phyloP scores from a whole-genome alignment of 2,888 invertebrate species.

The Artemia sinica region DNA sequence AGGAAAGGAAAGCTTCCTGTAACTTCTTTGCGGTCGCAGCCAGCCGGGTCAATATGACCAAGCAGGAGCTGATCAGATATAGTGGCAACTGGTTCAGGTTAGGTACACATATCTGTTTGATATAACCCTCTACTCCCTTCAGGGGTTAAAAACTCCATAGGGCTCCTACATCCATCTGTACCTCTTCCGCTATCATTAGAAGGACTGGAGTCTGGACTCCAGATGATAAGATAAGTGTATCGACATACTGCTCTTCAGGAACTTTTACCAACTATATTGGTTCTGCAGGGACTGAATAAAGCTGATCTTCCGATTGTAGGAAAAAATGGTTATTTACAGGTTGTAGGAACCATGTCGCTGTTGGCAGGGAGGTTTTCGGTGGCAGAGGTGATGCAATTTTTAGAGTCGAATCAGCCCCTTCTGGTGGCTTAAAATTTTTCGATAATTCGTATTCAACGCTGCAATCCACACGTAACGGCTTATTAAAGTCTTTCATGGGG shows the following conservation, averaged over 20 bases:
- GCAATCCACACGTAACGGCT: not conserved
- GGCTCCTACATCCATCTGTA: slow-evolving; percentile 3
- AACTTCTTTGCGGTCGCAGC: too few species aligned
- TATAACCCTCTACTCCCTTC: too few species aligned
- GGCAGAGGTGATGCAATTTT: slow-evolving; percentile 4
- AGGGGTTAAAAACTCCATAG: not conserved
- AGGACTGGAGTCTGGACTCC: slow-evolving; percentile 7
- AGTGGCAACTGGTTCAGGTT: not conserved
- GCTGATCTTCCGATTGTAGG: not conserved
- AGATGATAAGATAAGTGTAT: not conserved
- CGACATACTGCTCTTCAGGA: not conserved
- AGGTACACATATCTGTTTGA: not conserved
- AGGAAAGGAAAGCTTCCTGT: too few species aligned
- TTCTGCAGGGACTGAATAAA: not conserved
- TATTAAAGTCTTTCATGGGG: not conserved
- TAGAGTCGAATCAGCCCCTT: not conserved
- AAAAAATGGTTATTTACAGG: slow-evolving; percentile 13
- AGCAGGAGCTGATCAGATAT: not conserved
- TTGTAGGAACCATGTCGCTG: slow-evolving; percentile 9
- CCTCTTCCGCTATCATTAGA: slow-evolving; percentile 8
- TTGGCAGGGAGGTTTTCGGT: slow-evolving; percentile 11
- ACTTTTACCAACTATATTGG: not conserved
- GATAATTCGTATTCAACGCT: not conserved
- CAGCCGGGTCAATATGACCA: not conserved
- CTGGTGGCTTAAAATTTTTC: not conserved